phyloP scores from a whole-genome alignment of 2,797 vertebrate genomes.

The Psittacula derbiana region DNA sequence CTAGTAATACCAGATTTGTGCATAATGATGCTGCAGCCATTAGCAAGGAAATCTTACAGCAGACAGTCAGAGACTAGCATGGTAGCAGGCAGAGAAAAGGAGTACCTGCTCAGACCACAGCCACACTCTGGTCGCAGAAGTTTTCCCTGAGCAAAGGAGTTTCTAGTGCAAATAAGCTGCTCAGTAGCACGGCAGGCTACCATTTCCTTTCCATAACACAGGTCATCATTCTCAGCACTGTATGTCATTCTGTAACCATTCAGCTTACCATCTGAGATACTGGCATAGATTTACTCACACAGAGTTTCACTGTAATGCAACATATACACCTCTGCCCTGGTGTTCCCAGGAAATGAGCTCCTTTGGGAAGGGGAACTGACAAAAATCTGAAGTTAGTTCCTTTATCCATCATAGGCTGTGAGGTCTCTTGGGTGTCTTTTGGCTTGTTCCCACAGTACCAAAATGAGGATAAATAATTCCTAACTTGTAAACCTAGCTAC shows the following conservation, averaged over 20 bases:
- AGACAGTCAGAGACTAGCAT: accelerated
- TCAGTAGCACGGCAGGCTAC: background rate
- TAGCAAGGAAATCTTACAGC: background rate
- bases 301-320: background rate
- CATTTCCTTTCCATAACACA: background rate
- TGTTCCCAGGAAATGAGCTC: background rate
- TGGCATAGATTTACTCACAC: background rate
- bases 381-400: background rate
- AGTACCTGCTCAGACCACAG: background rate
- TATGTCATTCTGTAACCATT: background rate
- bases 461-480: background rate
- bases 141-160: background rate
- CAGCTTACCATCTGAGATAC: background rate
- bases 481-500: background rate
- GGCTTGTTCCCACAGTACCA: background rate
- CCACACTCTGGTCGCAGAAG: background rate
- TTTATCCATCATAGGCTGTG: background rate
- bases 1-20: background rate
- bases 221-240: background rate
- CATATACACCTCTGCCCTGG: background rate
- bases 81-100: background rate
- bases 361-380: background rate
- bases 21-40: background rate
- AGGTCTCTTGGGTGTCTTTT: background rate
- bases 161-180: background rate